These are phyloP conservation scores for Montipora cactus DNA, from an alignment of 64 coral and sea anemone genomes.

Conservation along the genomic window DNA sequence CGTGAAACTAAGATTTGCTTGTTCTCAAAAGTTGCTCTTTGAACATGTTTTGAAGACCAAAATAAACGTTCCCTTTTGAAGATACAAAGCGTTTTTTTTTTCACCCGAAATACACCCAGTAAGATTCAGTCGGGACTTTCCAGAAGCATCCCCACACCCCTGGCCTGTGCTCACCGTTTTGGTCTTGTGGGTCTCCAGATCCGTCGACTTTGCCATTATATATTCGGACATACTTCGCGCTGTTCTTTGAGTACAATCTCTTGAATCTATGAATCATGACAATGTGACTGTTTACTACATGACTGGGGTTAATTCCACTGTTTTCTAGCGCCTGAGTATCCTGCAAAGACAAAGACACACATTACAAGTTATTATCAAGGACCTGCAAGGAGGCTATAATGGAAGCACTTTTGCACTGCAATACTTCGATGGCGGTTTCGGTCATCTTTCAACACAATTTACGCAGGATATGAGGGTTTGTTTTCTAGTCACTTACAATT, in stretches of 20 bases:
- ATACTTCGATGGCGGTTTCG: not conserved
- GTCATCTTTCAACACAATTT: not conserved
- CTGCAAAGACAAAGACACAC: not conserved
- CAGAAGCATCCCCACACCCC: too few species aligned
- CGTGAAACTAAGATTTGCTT: too few species aligned
- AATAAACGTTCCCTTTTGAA: too few species aligned
- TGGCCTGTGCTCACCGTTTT: not conserved
- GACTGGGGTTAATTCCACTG: constrained; percentile 43
- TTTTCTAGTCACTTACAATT: constrained; percentile 1
- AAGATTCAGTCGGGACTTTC: too few species aligned
- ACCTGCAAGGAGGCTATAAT: not conserved
- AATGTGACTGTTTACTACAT: constrained; percentile 2
- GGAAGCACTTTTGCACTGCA: not conserved
- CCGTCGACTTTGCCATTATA: constrained; percentile 1
- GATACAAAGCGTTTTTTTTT: too few species aligned
- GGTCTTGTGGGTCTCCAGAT: not conserved
- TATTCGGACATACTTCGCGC: constrained; percentile 4
- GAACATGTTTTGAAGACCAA: too few species aligned
- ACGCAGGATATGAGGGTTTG: not conserved
- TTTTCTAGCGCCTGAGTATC: constrained; percentile 26
- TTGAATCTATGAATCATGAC: not conserved
- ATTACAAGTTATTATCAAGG: not conserved
- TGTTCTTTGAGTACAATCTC: constrained; percentile 44
- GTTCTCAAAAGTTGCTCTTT: too few species aligned
- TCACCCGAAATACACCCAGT: too few species aligned